These are phyloP conservation scores for Grallaria varia DNA, from an alignment of 2,113 vertebrate species.

Conservation along the genomic window DNA sequence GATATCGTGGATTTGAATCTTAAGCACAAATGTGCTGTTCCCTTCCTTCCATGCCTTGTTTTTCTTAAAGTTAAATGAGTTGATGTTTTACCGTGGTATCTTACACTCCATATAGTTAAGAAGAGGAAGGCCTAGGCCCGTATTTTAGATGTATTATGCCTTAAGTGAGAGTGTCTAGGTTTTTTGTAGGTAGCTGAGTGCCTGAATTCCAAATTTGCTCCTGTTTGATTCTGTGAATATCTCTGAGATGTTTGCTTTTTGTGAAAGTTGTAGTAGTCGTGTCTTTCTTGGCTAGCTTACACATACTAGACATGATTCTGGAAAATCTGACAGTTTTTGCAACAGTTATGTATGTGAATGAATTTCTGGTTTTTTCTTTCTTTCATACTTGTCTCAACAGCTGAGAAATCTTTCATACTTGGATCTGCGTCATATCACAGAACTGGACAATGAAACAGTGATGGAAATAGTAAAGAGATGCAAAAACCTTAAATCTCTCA, in stretches of 20 bases:
- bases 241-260: neutral
- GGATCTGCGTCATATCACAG: conserved; percentile 96
- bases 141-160: neutral
- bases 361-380: conserved; percentile 25
- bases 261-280: neutral
- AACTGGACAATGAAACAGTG: conserved; percentile 97
- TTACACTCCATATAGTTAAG: neutral
- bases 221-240: neutral
- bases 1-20: neutral
- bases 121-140: neutral
- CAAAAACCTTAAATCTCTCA: conserved; percentile 92
- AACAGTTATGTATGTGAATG: neutral
- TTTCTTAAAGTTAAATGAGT: neutral
- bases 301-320: neutral
- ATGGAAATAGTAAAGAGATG: conserved; percentile 99
- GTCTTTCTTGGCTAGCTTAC: neutral
- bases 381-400: conserved; percentile 72
- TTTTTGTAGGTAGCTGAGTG: neutral
- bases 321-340: neutral
- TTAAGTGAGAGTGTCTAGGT: neutral
- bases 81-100: neutral
- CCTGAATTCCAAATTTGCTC: neutral
- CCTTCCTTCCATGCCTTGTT: neutral
- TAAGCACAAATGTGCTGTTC: neutral
- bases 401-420: conserved; percentile 90